These are phyloP conservation scores for Jacana jacana DNA, from an alignment of 2,113 vertebrate genomes.

Conservation along the genomic window DNA sequence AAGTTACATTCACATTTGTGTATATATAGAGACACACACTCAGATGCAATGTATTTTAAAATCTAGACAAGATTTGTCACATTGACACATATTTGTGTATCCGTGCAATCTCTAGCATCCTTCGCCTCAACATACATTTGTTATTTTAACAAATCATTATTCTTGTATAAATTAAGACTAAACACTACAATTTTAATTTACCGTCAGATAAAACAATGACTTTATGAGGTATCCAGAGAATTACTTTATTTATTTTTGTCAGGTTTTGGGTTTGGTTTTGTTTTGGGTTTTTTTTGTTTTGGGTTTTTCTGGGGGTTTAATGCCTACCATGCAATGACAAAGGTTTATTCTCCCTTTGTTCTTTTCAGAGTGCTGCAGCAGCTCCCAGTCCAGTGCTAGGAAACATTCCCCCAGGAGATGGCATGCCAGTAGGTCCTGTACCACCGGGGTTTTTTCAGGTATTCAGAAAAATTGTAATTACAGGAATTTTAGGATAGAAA, in stretches of 20 bases:
- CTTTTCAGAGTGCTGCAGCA: constrained; percentile 94
- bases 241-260: constrained; percentile 41
- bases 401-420: constrained; percentile 96
- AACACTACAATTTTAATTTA: neutral
- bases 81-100: neutral
- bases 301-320: neutral
- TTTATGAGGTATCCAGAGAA: neutral
- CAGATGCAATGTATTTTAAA: neutral
- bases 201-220: neutral
- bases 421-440: constrained; percentile 96
- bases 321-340: constrained; percentile 78
- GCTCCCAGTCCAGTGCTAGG: constrained; percentile 94
- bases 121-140: neutral
- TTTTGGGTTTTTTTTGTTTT: neutral
- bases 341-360: constrained; percentile 81
- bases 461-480: constrained; percentile 75
- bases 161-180: neutral
- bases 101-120: neutral
- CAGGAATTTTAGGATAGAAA: constrained; percentile 69
- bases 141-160: neutral
- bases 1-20: neutral
- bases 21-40: neutral
- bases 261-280: neutral
- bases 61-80: neutral
- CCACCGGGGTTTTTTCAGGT: constrained; percentile 99